Base-by-base conservation (phyloP, 2,113 vertebrate genomes). In the Anhinga anhinga region DNA sequence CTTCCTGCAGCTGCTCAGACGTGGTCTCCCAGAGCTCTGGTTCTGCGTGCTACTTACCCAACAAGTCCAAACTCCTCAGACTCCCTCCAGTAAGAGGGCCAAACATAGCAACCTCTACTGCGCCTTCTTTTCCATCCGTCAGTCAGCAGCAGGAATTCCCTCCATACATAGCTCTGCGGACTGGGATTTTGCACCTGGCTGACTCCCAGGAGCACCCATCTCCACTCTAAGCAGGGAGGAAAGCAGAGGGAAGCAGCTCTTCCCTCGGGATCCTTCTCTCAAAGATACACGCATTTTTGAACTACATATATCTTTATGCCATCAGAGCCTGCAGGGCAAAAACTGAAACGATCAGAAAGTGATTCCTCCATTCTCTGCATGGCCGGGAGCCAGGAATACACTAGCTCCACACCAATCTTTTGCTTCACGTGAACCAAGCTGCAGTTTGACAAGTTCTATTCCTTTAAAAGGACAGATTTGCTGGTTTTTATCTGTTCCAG, bases 1-100 rank as follows among this genome's bases (percentile, higher is more conserved):
- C 52, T 89, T 53, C 87, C 77, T 74, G 81, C 95, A 95, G 93
- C 81, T 89, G 91, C 91, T 96, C 65, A 50, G 50, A 47, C 2
- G 0, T 58, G 81, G 81, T 96, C 81, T 89, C 84, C 81, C 81
- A 61, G 82, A 77, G 82, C 78, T 93, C 84, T 72, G 70, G 40
- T 56, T 55, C 86, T 93, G 47, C 70, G 4, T 10, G 38, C 55
- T 71, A 8, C 72, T 88, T 32, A 45, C 14, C 9, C 3, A 0
- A 32, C 69, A 94, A 72, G 77, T 18, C 84, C 90, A 52, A 80
- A 65, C 85, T 90, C 62, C 92, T 91, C 70, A 19, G 58, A 62
- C 56, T 90, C 45, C 34, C 49, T 95, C 25, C 67, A 17, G 74
- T 1, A 61, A 63, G 11, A 74, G 21, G 29, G 34, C 27, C 49